These are phyloP conservation scores for Elephantulus edwardii DNA, from an alignment of 2,113 vertebrate species.

Conservation along the genomic window DNA sequence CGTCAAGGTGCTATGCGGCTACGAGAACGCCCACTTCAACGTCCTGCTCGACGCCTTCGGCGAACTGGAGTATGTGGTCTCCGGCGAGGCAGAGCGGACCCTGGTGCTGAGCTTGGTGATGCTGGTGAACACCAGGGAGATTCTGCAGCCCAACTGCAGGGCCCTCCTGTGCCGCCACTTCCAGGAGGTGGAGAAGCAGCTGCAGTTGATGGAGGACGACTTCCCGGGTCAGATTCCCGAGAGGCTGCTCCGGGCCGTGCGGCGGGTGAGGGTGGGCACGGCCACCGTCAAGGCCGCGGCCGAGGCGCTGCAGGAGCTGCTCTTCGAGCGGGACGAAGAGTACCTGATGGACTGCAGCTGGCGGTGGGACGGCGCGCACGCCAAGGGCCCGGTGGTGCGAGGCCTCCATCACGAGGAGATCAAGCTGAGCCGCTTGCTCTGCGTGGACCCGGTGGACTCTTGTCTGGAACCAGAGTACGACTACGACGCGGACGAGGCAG, in stretches of 20 bases:
- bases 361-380: slow-evolving; percentile 81
- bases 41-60: slow-evolving; percentile 85
- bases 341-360: slow-evolving; percentile 85
- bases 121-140: slow-evolving; percentile 82
- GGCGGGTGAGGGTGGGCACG: slow-evolving; percentile 54
- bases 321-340: slow-evolving; percentile 82
- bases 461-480: slow-evolving; percentile 67
- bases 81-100: slow-evolving; percentile 86
- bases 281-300: slow-evolving; percentile 74
- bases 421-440: slow-evolving; percentile 74
- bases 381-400: slow-evolving; percentile 70
- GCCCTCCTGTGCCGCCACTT: slow-evolving; percentile 70
- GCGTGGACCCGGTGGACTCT: slow-evolving; percentile 51
- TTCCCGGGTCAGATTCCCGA: slow-evolving; percentile 78
- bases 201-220: slow-evolving; percentile 62
- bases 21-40: slow-evolving; percentile 75
- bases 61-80: slow-evolving; percentile 73
- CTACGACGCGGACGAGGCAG: slow-evolving; percentile 61
- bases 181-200: slow-evolving; percentile 52
- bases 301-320: slow-evolving; percentile 80
- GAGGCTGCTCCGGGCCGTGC: slow-evolving; percentile 78
- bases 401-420: slow-evolving; percentile 83
- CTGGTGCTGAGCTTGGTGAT: slow-evolving; percentile 86
- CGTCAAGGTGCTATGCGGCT: slow-evolving; percentile 82
- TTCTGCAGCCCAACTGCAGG: slow-evolving; percentile 69